Percentiles rank a stretch among this genome's conserved stretches.
Evolutionary conservation across 2,888 invertebrate genomes (phyloP).

Genomic region (Andrena flavipes): DNA sequence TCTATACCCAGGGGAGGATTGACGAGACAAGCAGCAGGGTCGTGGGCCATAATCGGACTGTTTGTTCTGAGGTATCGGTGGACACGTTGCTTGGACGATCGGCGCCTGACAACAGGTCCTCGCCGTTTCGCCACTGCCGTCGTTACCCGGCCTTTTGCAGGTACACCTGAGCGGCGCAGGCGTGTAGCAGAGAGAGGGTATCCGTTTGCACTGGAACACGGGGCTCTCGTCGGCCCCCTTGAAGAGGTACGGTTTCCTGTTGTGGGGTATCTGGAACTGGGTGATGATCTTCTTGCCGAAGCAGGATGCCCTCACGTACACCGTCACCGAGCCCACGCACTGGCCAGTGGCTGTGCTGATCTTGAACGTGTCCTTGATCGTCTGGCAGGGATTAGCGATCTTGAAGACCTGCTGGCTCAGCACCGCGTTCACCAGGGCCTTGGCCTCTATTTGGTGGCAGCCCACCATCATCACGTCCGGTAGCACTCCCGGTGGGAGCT

Average conservation of each 20-base stretch:
- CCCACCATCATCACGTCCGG: constrained; percentile 89
- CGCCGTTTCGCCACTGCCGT: constrained; percentile 48
- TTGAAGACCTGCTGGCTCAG: constrained; percentile 84
- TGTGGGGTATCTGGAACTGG: constrained; percentile 86
- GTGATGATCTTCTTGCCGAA: constrained; percentile 89
- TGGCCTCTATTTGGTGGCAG: constrained; percentile 87
- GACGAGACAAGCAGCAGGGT: constrained; percentile 44
- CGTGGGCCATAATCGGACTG: constrained; percentile 28
- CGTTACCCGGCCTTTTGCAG: constrained; percentile 25
- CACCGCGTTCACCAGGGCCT: constrained; percentile 87
- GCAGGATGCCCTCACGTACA: constrained; percentile 89
- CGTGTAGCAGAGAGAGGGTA: constrained; percentile 63
- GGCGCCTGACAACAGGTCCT: constrained; percentile 53
- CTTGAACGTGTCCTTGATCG: constrained; percentile 87
- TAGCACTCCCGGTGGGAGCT: constrained; percentile 87
- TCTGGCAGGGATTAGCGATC: constrained; percentile 86
- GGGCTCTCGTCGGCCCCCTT: constrained; percentile 76
- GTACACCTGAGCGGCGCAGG: constrained; percentile 49
- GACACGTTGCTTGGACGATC: constrained; percentile 6
- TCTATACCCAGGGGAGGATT: constrained; percentile 30
- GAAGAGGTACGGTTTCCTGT: constrained; percentile 79
- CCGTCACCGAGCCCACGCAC: constrained; percentile 87
- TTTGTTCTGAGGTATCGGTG: neutral
- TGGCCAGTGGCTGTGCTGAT: constrained; percentile 86
- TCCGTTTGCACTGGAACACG: constrained; percentile 78